Percentiles rank a stretch among this genome's conserved stretches.
These are phyloP conservation scores for Alcedo atthis DNA, from an alignment of 2,797 vertebrate species.

Conservation along the genomic window DNA sequence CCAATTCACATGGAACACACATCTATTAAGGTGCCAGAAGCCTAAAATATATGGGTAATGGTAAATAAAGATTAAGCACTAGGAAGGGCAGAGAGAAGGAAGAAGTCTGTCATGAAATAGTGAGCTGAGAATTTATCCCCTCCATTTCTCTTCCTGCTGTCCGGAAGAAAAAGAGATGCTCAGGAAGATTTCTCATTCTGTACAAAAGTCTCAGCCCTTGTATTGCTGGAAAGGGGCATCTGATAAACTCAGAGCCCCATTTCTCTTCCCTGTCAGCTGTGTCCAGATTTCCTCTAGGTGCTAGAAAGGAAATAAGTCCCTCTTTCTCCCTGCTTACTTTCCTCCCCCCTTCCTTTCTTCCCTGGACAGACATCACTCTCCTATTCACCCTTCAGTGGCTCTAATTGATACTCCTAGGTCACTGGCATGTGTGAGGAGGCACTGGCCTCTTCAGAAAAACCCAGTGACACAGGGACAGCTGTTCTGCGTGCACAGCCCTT, in stretches of 20 bases:
- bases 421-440: fast-evolving
- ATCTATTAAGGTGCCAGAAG: background rate
- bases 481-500: background rate
- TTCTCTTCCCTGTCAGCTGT: background rate
- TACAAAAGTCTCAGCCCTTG: background rate
- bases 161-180: background rate
- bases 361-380: fast-evolving
- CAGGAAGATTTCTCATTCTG: background rate
- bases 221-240: background rate
- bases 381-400: background rate
- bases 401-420: background rate
- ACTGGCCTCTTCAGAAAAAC: background rate
- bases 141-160: background rate
- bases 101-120: background rate
- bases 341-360: background rate
- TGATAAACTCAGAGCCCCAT: fast-evolving
- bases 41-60: background rate
- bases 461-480: background rate
- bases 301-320: background rate
- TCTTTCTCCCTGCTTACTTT: background rate
- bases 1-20: background rate
- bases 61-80: background rate
- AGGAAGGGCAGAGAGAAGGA: background rate
- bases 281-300: background rate
- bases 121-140: background rate